phyloP scores from a whole-genome alignment of 2,113 vertebrate species.

The Redunca redunca region DNA sequence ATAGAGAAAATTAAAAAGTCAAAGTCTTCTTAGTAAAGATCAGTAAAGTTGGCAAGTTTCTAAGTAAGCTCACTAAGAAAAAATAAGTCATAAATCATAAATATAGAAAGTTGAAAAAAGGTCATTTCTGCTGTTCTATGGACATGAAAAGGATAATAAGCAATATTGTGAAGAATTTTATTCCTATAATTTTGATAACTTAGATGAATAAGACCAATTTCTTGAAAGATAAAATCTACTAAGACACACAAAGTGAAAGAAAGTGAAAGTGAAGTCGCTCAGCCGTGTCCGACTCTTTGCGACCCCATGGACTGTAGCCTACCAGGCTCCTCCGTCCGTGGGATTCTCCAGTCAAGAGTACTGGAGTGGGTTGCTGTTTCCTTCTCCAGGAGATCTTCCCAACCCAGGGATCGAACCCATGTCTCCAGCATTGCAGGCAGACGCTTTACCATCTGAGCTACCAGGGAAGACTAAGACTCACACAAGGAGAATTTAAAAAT shows the following conservation, averaged over 20 bases:
- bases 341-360: too few relatives aligned
- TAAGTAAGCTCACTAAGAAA: background rate
- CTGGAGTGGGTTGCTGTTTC: too few relatives aligned
- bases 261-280: too few relatives aligned
- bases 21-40: background rate
- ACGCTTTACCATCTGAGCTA: too few relatives aligned
- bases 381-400: too few relatives aligned
- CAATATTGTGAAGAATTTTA: background rate
- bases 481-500: background rate
- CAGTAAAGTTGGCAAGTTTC: background rate
- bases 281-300: too few relatives aligned
- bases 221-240: background rate
- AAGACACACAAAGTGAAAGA: background rate
- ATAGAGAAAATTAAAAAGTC: background rate
- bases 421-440: too few relatives aligned
- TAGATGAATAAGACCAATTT: background rate
- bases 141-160: background rate
- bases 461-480: background rate
- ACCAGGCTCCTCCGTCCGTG: too few relatives aligned
- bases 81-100: background rate
- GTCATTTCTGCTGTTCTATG: background rate
- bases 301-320: too few relatives aligned
- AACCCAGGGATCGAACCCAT: rapidly evolving
- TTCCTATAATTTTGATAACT: background rate
- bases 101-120: background rate